Conservation (phyloP, 2,113 vertebrate species). For the Nibea coibor region DNA sequence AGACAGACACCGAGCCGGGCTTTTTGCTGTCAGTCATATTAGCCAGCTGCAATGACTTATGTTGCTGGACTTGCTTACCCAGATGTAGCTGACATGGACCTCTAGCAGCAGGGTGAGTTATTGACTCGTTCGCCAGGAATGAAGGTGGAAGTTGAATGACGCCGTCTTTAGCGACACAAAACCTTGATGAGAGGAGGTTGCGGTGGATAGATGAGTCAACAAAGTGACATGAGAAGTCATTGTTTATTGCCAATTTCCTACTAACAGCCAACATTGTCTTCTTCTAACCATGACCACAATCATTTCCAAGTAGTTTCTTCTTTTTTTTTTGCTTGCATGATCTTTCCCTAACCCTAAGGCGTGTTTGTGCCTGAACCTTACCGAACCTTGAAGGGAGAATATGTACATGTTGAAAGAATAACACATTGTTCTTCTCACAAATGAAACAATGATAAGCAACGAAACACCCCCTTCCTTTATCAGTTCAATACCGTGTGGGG, state of each 20-base stretch:
- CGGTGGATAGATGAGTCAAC: background rate
- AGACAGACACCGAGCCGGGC: no score
- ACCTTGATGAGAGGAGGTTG: background rate
- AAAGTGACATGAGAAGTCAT: background rate
- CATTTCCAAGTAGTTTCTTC: background rate
- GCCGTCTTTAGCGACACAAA: background rate
- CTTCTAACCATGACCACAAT: background rate
- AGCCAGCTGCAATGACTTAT: no score
- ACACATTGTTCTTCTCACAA: background rate
- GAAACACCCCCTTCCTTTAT: background rate
- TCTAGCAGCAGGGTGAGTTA: background rate
- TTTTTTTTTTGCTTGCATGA: no score
- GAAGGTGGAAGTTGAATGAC: background rate
- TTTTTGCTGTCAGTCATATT: no score
- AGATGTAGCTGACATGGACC: conserved; percentile 1
- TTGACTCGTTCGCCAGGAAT: background rate
- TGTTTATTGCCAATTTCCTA: background rate
- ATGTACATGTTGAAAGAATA: background rate
- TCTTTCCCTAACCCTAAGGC: background rate
- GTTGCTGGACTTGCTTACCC: no score
- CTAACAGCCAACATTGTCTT: background rate
- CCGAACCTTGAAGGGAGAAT: background rate
- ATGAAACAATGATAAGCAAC: background rate
- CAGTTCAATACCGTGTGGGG: background rate
- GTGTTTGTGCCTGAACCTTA: background rate